A percentile compares a stretch with the other conserved stretches of the same genome.
Evolutionary conservation across 2,113 vertebrate genomes (phyloP).

Genomic region (Tichodroma muraria): DNA sequence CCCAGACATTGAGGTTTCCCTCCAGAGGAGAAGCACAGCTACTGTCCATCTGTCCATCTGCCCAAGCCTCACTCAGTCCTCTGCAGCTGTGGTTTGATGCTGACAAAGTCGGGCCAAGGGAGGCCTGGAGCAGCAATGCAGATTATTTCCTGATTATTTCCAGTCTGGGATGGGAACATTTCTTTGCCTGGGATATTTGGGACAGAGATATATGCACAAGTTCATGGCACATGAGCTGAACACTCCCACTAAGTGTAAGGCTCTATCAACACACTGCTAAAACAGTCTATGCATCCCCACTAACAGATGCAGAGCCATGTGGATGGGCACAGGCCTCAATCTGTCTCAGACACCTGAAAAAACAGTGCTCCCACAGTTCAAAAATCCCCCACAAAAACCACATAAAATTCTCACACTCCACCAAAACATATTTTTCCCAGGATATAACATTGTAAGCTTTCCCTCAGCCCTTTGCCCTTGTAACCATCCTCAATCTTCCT

Average conservation of each 20-base stretch:
- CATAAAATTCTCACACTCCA: neutral
- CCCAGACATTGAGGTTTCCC: neutral
- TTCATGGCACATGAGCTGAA: neutral
- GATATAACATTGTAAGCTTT: neutral
- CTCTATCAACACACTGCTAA: neutral
- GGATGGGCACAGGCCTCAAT: neutral
- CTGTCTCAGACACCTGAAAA: neutral
- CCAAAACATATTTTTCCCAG: neutral
- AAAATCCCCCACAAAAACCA: neutral
- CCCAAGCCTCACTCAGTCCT: neutral
- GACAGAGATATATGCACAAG: neutral
- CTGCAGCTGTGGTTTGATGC: neutral
- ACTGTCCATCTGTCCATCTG: neutral
- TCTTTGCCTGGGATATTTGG: neutral
- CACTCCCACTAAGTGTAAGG: fast-evolving
- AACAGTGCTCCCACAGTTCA: neutral
- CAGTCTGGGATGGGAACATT: neutral
- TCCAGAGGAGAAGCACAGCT: neutral
- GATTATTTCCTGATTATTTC: neutral
- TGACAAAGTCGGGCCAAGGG: neutral
- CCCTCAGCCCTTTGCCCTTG: neutral
- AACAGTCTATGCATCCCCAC: neutral
- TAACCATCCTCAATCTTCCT: neutral
- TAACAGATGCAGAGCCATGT: neutral
- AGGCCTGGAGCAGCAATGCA: neutral